Evolutionary conservation across 2,113 vertebrate species (phyloP).

Genomic region (Carollia perspicillata): DNA sequence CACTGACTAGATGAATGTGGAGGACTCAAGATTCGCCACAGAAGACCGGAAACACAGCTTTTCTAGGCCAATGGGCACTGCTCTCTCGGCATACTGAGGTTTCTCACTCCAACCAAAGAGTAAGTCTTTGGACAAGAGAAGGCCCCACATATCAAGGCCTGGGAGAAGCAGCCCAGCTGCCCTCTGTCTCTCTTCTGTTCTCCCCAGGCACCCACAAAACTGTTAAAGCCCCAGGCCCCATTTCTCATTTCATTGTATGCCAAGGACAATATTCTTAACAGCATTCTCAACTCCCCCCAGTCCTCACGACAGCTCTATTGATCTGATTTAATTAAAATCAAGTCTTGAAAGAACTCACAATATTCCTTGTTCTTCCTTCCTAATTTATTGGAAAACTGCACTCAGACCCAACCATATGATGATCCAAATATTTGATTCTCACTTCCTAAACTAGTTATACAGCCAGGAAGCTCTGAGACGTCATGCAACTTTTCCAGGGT

Average conservation of each 20-base stretch:
- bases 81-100: background rate
- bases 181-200: background rate
- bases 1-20: background rate
- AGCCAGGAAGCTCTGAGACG: background rate
- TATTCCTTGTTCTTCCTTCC: background rate
- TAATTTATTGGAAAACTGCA: background rate
- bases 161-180: background rate
- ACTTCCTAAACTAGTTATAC: background rate
- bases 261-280: background rate
- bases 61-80: background rate
- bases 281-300: background rate
- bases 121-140: background rate
- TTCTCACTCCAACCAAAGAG: background rate
- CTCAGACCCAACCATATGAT: background rate
- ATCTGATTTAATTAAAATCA: conserved; percentile 41
- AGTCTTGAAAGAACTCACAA: background rate
- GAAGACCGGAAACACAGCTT: background rate
- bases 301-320: background rate
- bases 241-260: conserved; percentile 2
- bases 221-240: background rate
- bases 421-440: background rate
- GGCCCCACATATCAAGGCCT: background rate
- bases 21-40: background rate
- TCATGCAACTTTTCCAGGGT: background rate
- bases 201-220: background rate